Evolutionary conservation across 2,888 invertebrate genomes (phyloP), one percentile per base, ranked within the genome.

Genomic region (Troilus luridus): DNA sequence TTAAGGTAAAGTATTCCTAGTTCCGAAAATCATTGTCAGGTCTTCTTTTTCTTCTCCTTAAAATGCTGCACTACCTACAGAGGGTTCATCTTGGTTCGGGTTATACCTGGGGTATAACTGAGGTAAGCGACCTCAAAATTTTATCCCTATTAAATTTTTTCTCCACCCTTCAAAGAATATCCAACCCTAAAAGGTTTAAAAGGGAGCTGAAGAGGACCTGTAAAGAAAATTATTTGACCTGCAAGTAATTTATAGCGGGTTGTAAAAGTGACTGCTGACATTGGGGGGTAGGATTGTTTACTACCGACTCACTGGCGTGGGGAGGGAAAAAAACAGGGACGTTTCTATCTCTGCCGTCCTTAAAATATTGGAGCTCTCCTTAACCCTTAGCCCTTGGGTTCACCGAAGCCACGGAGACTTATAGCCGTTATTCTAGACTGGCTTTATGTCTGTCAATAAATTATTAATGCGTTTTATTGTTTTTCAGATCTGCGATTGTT

Each of bases 151-250:
- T 85, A 58, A 56, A 56, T 54, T 58, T 85, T 85, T 85, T 85
- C 56, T 85, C 3, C 56, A 58, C 56, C 85, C 85, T 85, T 56
- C 85, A 58, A 85, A 85, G 54, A 85, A 85, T 85, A 85, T 85
- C 21, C 56, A 56, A 56, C 85, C 72, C 56, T 56, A 85, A 85
- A 85, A 85, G 54, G 56, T 85, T 56, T 85, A 56, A 56, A 85
- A 85, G 85, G 56, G 85, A 85, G 21, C 85, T 85, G 56, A 85
- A 85, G 85, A 85, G 85, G 85, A n/a, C 85, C 85, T 85, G 85
- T 85, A 85, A 85, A 85, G 85, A 85, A 85, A 85, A 85, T 85
- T 85, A 85, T 85, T 85, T 85, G 85, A 85, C 85, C 85, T 85
- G 85, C 85, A 85, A 85, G 85, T 85, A 85, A 85, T 85, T 85